Percentiles rank a stretch among this genome's conserved stretches.
Conservation (phyloP, 2,113 vertebrate genomes). For the Rhabdornis inornatus region DNA sequence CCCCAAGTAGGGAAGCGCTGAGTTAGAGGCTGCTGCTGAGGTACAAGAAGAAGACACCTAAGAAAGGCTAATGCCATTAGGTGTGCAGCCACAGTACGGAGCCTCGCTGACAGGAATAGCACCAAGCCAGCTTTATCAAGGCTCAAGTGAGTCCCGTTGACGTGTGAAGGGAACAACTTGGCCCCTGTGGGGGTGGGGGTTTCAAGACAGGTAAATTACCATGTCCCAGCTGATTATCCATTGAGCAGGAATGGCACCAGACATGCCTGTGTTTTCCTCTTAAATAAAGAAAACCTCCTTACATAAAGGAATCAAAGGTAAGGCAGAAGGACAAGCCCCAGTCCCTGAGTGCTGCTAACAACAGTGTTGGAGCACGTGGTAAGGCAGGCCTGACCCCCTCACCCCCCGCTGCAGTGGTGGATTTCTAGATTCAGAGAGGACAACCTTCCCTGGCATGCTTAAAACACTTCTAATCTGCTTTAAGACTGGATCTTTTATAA, state of each 20-base stretch:
- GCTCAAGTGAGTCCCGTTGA: not conserved
- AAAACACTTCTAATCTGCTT: slow-evolving; percentile 65
- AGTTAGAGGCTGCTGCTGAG: not conserved
- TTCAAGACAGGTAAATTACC: not conserved
- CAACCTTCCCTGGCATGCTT: slow-evolving; percentile 55
- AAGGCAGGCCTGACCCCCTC: slow-evolving; percentile 22
- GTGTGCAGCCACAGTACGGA: fast-evolving
- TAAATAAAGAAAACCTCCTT: slow-evolving; percentile 10
- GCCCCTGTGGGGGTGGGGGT: not conserved
- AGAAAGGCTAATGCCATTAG: not conserved
- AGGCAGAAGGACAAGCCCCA: not conserved
- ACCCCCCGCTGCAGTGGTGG: not conserved
- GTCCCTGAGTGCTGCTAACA: not conserved
- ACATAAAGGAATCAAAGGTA: slow-evolving; percentile 49
- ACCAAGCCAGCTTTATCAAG: not conserved
- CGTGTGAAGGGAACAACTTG: not conserved
- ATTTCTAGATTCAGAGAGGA: slow-evolving; percentile 51
- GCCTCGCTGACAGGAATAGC: not conserved
- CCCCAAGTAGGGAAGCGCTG: not conserved
- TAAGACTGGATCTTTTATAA: slow-evolving; percentile 46
- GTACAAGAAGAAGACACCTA: not conserved
- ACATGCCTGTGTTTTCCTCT: not conserved
- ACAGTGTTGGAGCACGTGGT: slow-evolving; percentile 11
- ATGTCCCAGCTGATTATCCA: not conserved
- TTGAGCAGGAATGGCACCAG: not conserved